Evolutionary conservation across 2,113 vertebrate genomes (phyloP).

Genomic region (Peromyscus californicus): DNA sequence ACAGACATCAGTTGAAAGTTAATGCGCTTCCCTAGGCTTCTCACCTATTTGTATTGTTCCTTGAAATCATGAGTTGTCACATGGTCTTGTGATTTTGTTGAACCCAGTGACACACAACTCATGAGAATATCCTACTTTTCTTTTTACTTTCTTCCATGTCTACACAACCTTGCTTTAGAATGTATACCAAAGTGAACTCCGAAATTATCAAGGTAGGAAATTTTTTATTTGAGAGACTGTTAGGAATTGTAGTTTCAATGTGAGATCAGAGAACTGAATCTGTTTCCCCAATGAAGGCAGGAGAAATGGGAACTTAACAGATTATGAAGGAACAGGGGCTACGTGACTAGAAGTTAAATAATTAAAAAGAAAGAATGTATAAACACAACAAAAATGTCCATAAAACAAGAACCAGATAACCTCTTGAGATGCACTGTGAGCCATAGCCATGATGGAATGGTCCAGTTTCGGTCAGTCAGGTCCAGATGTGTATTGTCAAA

Average conservation of each 20-base stretch:
- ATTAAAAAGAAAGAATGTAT: not conserved
- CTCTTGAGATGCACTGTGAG: not conserved
- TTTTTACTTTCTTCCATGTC: not conserved
- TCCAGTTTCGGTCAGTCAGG: not conserved
- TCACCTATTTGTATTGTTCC: not conserved
- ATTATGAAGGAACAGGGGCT: not conserved
- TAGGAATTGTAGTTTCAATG: not conserved
- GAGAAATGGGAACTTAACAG: not conserved
- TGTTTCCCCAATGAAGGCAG: not conserved
- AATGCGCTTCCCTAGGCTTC: not conserved
- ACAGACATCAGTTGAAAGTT: not conserved
- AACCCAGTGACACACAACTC: not conserved
- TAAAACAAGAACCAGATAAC: not conserved
- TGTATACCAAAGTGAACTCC: not conserved
- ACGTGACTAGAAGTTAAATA: not conserved
- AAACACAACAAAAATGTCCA: not conserved
- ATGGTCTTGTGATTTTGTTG: not conserved
- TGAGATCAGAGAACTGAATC: not conserved
- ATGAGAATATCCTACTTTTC: not conserved
- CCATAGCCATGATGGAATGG: not conserved
- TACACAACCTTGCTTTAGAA: not conserved
- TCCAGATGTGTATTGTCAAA: not conserved
- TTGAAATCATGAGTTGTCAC: not conserved
- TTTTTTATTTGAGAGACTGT: not conserved
- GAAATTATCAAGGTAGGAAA: not conserved